Evolutionary conservation across 2,113 vertebrate genomes (phyloP), one percentile per base, ranked within the genome.

Genomic region (Poecilia latipinna): DNA sequence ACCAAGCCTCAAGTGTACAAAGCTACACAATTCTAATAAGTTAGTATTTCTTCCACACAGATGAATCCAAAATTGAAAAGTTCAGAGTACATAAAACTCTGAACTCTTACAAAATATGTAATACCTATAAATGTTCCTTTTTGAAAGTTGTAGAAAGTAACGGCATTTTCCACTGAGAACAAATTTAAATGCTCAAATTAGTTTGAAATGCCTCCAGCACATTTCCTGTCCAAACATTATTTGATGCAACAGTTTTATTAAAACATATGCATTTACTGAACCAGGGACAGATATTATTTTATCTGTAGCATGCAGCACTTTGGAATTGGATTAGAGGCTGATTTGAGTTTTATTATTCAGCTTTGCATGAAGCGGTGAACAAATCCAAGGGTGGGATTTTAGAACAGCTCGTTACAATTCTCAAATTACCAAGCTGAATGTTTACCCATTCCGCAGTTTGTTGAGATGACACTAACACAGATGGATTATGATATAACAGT

Each of bases 391-490:
- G 17, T 3, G 35, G 72, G 8, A 54, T 72, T 31, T 79, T 61
- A 66, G 37, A 80, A 39, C 26, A 1, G 13, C 39, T 72, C 13
- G 15, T 44, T 75, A 57, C 42, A 70, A 65, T 68, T 79, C 71
- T 33, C 22, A 72, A 74, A 78, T 22, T n/a, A 73, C 60, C 12
- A 84, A 81, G 8, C 51, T 57, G 51, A n/a, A 57, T 82, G 51
- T 74, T 60, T 72, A 39, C 74, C 60, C 13, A 77, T 77, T 79
- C 65, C 28, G 15, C 72, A 54, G 31, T 63, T 62, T 79, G 65
- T 79, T 79, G 24, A 77, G 48, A 77, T 87, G 82, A 85, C 76
- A 85, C 63, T 87, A 79, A 84, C 74, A 84, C 54, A 0, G 68
- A 68, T 72, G 61, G 68, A 88, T 82, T 77, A 79, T 82, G 70